Evolutionary conservation across 1,140 invertebrate genomes (phyloP).

Genomic region (Onthophagus taurus): DNA sequence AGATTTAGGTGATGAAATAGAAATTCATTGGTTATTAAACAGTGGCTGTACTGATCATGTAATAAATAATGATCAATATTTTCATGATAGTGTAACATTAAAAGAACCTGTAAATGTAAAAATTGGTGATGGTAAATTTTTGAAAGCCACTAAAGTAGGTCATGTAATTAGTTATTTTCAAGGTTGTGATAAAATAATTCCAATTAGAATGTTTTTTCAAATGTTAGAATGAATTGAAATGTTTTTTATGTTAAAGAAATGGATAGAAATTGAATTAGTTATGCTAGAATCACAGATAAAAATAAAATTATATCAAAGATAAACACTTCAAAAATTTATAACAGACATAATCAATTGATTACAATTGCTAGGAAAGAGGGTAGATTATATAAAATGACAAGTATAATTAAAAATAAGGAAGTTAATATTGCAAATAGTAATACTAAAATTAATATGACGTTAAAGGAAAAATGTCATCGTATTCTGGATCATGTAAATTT

Average conservation of each 20-base stretch:
- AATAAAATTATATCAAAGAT: conserved; percentile 21
- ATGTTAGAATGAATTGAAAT: no score
- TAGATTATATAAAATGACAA: no score
- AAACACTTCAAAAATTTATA: no score
- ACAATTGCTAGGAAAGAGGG: no score
- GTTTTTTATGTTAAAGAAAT: conserved; percentile 29
- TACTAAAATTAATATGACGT: conserved; percentile 7
- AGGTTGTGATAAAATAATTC: conserved; percentile 19
- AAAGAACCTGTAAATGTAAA: conserved; percentile 23
- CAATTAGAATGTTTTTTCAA: conserved; percentile 19
- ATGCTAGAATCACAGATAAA: conserved; percentile 24
- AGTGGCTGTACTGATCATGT: conserved; percentile 31
- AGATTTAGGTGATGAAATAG: no score
- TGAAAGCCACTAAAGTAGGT: conserved; percentile 33
- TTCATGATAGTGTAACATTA: conserved; percentile 27
- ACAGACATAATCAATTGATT: no score
- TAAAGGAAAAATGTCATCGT: conserved; percentile 32
- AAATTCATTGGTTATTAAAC: conserved; percentile 4
- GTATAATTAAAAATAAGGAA: no score
- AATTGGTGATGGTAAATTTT: conserved; percentile 25
- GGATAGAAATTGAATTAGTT: conserved; percentile 29
- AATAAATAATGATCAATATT: conserved; percentile 32
- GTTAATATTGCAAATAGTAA: conserved; percentile 7
- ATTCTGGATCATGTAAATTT: conserved; percentile 34
- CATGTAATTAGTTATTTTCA: conserved; percentile 22